Evolutionary conservation across 2,113 vertebrate species (phyloP), one percentile per base, ranked within the genome.

Genomic region (Numenius arquata): DNA sequence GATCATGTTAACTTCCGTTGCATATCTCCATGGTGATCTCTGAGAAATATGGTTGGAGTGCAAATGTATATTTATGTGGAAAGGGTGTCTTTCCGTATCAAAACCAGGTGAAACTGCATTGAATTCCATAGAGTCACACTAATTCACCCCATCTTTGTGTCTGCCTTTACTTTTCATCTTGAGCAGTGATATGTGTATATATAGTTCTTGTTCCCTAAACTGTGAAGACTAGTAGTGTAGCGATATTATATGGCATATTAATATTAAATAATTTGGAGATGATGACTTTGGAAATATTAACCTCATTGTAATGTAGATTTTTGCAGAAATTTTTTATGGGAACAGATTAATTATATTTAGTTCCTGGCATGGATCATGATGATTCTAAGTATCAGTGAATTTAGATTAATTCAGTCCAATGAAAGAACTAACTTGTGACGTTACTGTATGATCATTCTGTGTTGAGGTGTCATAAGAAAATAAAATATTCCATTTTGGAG

Each of bases 1-100:
- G 80, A 72, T 90, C 76, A 48, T 75, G 17, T 92, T 96, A 95
- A 92, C 62, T 93, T 85, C 12, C 22, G 74, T 80, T 89, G 66
- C 74, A 15, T 88, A 90, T 94, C 92, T 94, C 90, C 47, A 43
- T 68, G 92, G 95, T 90, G 83, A 85, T 93, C 73, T 96, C 83
- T 87, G 85, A 94, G 58, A 85, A 92, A 78, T 92, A 76, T 45
- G 18, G 71, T 75, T 96, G 80, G 72, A 92, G 53, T 79, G 89
- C 71, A 85, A 82, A 91, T 88, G 58, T 85, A 43, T 89, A 91
- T 92, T 95, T 94, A 68, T 87, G 63, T 40, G 76, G 80, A 95
- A 91, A 72, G 5, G 0, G 27, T 73, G 66, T 67, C 68, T 89
- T 93, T 96, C 2, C 0, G 18, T 82, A 72, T 90, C 56, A 92